Percentiles rank a stretch among this genome's conserved stretches.
Conservation (phyloP, 2,888 invertebrate species). For the Stramonita haemastoma region DNA sequence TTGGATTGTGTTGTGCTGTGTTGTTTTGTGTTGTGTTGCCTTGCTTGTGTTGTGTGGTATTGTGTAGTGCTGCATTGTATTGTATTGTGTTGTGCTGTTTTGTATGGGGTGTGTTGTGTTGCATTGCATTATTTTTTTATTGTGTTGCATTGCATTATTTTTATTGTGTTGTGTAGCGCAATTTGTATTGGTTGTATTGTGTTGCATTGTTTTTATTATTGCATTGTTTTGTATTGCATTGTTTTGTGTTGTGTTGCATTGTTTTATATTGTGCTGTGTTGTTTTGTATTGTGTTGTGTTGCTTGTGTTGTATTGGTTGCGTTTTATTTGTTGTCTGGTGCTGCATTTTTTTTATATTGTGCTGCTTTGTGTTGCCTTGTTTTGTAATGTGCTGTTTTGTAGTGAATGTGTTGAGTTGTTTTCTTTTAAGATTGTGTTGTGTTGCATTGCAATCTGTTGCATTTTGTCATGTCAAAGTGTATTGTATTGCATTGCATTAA, state of each 20-base stretch:
- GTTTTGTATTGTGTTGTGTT: no score
- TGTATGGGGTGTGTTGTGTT: background rate
- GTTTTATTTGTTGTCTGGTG: no score
- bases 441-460: no score
- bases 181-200: background rate
- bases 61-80: background rate
- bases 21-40: background rate
- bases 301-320: no score
- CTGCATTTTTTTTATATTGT: no score
- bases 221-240: background rate
- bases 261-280: background rate
- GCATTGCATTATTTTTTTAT: background rate
- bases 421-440: no score
- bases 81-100: background rate
- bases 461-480: no score
- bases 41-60: background rate
- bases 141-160: background rate
- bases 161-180: no score
- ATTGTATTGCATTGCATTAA: no score
- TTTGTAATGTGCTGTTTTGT: no score
- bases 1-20: background rate
- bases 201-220: background rate
- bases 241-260: background rate
- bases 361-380: no score
- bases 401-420: no score